A percentile compares a stretch with the other conserved stretches of the same genome.
phyloP scores from a whole-genome alignment of 2,113 vertebrate species.

The Limnothrissa miodon region DNA sequence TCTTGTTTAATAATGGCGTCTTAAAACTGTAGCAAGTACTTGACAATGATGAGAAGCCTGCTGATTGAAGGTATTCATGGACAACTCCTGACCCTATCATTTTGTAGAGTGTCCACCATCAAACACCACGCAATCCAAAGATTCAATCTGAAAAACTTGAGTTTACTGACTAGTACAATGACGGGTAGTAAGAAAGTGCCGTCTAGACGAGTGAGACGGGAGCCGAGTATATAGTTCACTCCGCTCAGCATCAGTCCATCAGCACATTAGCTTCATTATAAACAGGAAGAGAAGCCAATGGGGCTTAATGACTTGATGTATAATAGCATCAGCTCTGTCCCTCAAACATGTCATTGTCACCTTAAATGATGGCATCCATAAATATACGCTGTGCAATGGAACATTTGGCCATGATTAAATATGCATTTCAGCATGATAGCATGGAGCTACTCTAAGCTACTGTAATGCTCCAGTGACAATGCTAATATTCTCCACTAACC shows the following conservation, averaged over 20 bases:
- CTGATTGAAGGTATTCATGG: too few species aligned
- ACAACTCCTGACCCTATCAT: too few species aligned
- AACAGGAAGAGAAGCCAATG: background rate
- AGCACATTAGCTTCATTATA: background rate
- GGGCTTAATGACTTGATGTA: conserved; percentile 6
- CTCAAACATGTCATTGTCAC: background rate
- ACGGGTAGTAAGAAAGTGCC: background rate
- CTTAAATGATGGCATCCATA: background rate
- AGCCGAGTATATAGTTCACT: background rate
- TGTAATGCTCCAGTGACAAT: too few species aligned
- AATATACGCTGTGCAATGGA: background rate
- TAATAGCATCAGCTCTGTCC: background rate
- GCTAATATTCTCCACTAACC: background rate
- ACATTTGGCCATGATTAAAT: background rate
- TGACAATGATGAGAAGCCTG: too few species aligned
- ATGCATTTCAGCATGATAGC: conserved; percentile 2
- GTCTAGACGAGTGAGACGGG: background rate
- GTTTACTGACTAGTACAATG: too few species aligned
- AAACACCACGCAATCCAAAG: background rate
- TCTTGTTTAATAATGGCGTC: too few species aligned
- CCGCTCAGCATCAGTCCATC: background rate
- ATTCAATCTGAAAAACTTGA: background rate
- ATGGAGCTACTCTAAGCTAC: background rate
- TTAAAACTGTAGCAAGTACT: too few species aligned
- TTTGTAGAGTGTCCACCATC: too few species aligned